Evolutionary conservation across 2,797 vertebrate genomes (phyloP), one percentile per base, ranked within the genome.

Genomic region (Sciaenops ocellatus): DNA sequence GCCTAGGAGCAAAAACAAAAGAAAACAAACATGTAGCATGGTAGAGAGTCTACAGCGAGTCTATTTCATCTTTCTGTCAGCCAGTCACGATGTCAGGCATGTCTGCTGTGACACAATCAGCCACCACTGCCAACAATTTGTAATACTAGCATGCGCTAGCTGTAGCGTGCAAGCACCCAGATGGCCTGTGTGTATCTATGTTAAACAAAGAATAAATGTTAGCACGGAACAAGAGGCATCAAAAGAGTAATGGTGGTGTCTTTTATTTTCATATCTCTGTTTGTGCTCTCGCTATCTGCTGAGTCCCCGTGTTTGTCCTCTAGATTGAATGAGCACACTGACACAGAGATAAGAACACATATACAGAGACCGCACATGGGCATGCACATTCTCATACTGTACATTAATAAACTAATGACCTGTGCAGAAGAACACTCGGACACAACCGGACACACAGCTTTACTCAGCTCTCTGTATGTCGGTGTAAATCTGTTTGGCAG

Each of bases 261-360:
- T 78, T 86, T 70, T 26, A 52, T 85, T 82, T 64, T 74, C 26
- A 71, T 72, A 86, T 86, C 78, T 81, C 62, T 76, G 54, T 78
- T 44, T 60, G 67, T 73, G 30, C 46, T 71, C 55, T 24, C 38
- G 48, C 74, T 57, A 56, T 81, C 64, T 69, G 59, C 63, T 34
- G 38, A 79, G 70, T 76, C 82, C 69, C 68, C 0, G 48, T 81
- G 79, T 90, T 92, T 92, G 90, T 85, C 90, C 87, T 89, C 85
- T 80, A 85, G 89, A 93, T 72, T 84, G 74, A 92, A 87, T 82
- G 79, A 89, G 91, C 74, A 78, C 74, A 74, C 46, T 79, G 85
- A 86, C 78, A 60, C 65, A 47, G 63, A 38, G 67, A 89, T 89
- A 85, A 83, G 82, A 46, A 24, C 24, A 48, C 24, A 22, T 20